Percentiles rank a stretch among this genome's conserved stretches.
Evolutionary conservation across 2,888 invertebrate genomes (phyloP).

Genomic region (Aradus depressus): DNA sequence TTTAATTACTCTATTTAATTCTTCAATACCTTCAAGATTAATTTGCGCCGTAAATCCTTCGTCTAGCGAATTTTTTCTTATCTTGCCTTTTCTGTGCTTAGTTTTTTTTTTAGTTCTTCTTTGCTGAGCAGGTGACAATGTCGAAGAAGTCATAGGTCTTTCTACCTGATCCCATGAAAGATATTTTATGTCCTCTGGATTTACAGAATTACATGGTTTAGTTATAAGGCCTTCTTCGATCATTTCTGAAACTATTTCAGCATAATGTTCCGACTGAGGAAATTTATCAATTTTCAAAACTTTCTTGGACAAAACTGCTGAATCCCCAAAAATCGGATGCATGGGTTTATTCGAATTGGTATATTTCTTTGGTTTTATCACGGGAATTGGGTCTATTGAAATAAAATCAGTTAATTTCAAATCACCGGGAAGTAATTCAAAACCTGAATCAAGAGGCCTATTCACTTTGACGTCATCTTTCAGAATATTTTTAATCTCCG

Average conservation of each 20-base stretch:
- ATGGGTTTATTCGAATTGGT: neutral
- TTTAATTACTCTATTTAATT: too few relatives aligned
- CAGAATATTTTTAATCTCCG: neutral
- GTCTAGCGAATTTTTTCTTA: too few relatives aligned
- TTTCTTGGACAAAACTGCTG: slow-evolving; percentile 1
- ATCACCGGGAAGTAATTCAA: slow-evolving; percentile 9
- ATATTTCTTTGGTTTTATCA: neutral
- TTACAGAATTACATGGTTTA: neutral
- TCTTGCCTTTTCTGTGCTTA: too few relatives aligned
- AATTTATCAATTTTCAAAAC: neutral
- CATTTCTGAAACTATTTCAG: neutral
- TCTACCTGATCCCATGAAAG: slow-evolving; percentile 2
- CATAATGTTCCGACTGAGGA: neutral
- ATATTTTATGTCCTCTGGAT: neutral
- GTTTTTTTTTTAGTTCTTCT: too few relatives aligned
- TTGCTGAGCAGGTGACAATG: too few relatives aligned
- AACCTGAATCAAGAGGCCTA: slow-evolving; percentile 7
- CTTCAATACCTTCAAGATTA: too few relatives aligned
- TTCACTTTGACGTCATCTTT: neutral
- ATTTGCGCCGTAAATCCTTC: too few relatives aligned
- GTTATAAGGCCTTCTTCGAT: neutral
- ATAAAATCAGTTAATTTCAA: slow-evolving; percentile 1
- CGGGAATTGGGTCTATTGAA: neutral
- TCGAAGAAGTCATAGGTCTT: neutral
- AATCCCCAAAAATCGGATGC: slow-evolving; percentile 5